Evolutionary conservation across 2,797 vertebrate genomes (phyloP), one percentile per base, ranked within the genome.

Genomic region (Pelobates cultripes): DNA sequence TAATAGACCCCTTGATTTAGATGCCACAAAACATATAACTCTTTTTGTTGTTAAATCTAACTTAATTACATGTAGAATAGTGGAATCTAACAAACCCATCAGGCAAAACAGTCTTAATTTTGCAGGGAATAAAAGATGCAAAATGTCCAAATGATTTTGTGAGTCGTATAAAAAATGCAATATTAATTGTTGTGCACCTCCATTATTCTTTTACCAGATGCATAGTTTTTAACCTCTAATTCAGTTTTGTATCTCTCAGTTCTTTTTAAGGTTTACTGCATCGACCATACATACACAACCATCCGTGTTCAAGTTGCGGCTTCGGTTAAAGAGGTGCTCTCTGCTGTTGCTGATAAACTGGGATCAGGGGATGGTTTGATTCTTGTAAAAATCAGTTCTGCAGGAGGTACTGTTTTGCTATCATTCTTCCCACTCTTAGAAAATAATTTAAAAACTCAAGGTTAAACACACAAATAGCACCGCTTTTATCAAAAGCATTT

Each of bases 231-330:
- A 28, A 28, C 28, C 28, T 28, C 28, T 28, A 28, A 28, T 28
- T 28, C 28, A 28, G 28, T 28, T 28, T n/a, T 66, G 81, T 83
- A 78, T 60, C 42, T 69, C 28, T 73, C 51, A 99, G 98, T 99
- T 88, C 92, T 99, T 55, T 97, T 99, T 87, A 99, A 99, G 92
- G 97, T 99, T 70, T 98, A 97, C 91, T 99, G 98, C 92, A 89
- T 93, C 76, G 98, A 99, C 91, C 97, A 99, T 89, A 98, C 98
- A 73, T 99, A 99, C 86, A 98, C 95, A 55, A 99, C 98, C 2
- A 99, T 99, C 81, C 94, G 98, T 4, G 96, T 97, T 66, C 94
- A 94, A 0, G 94, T 99, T 73, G 93, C 92, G 0, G 93, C 97
- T 77, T 96, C 96, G 0, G 98, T 98, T 90, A 95, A 94, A 86